These are phyloP conservation scores for Fringilla coelebs DNA, from an alignment of 2,797 vertebrate genomes.

Conservation along the genomic window DNA sequence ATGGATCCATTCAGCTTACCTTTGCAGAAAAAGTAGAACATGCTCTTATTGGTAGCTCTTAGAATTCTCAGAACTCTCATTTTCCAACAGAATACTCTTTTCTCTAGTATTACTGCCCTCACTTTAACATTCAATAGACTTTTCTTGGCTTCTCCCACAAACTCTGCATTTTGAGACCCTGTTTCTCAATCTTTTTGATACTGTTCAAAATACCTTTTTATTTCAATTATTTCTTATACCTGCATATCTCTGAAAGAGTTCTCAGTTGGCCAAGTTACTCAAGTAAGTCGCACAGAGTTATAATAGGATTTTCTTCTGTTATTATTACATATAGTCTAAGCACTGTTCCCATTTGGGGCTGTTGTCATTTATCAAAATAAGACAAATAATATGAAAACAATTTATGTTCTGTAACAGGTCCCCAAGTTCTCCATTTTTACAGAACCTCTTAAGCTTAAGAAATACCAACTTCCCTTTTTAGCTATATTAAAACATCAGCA, in stretches of 20 bases:
- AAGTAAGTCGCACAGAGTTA: not conserved
- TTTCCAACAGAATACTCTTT: not conserved
- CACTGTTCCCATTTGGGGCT: not conserved
- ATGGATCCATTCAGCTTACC: not conserved
- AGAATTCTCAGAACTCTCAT: not conserved
- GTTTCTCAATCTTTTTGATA: not conserved
- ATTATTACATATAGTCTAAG: not conserved
- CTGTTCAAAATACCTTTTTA: not conserved
- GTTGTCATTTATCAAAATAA: not conserved
- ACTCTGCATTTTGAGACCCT: not conserved
- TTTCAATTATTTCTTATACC: not conserved
- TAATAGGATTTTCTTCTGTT: not conserved
- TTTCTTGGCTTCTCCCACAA: not conserved
- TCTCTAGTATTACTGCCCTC: not conserved
- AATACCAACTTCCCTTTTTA: not conserved
- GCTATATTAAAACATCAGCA: not conserved
- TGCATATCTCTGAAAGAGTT: not conserved
- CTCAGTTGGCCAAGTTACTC: not conserved
- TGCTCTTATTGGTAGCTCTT: not conserved
- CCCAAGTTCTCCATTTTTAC: not conserved
- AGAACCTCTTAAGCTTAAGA: not conserved
- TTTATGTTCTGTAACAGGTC: not conserved
- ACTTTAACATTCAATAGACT: not conserved
- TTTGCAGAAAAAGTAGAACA: not conserved
- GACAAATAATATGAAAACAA: not conserved